Conservation (phyloP, 2,888 invertebrate genomes). For the Tanypteryx hageni region DNA sequence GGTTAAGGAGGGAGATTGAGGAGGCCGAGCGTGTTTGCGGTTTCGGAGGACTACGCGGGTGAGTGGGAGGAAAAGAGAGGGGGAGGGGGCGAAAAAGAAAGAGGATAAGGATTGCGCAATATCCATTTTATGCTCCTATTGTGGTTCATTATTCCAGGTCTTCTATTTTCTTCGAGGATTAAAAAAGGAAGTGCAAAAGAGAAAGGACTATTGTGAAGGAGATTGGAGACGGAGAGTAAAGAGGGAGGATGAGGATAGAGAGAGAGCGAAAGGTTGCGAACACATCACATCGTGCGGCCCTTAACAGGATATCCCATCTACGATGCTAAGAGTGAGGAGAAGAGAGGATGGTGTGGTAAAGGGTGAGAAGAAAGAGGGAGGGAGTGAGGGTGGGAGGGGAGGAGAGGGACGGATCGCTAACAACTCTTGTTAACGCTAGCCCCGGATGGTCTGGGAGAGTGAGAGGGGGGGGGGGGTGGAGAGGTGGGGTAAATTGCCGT, state of each 20-base stretch:
- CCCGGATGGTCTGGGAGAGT: no score
- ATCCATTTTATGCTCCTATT: conserved; percentile 43
- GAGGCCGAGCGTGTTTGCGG: conserved; percentile 7
- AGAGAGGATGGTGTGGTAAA: conserved; percentile 23
- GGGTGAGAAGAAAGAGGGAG: conserved; percentile 26
- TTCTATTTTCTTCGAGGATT: conserved; percentile 42
- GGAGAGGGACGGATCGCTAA: conserved; percentile 49
- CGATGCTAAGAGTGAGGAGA: conserved; percentile 5
- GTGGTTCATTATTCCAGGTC: conserved; percentile 48
- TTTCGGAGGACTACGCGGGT: background rate
- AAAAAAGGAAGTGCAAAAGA: conserved; percentile 42
- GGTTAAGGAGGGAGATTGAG: no score
- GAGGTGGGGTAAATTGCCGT: background rate
- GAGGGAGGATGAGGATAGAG: background rate
- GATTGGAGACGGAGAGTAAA: conserved; percentile 26
- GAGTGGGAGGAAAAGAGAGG: conserved; percentile 17
- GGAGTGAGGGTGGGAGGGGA: background rate
- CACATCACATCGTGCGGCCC: conserved; percentile 58
- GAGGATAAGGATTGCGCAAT: background rate
- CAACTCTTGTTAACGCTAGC: conserved; percentile 63
- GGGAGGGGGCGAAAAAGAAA: background rate
- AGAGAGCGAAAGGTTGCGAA: conserved; percentile 62
- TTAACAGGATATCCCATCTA: conserved; percentile 61
- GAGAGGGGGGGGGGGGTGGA: background rate
- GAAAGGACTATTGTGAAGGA: conserved; percentile 26